A percentile compares a stretch with the other conserved stretches of the same genome.
phyloP scores from a whole-genome alignment of 2,113 vertebrate genomes.

The Alouatta palliata region DNA sequence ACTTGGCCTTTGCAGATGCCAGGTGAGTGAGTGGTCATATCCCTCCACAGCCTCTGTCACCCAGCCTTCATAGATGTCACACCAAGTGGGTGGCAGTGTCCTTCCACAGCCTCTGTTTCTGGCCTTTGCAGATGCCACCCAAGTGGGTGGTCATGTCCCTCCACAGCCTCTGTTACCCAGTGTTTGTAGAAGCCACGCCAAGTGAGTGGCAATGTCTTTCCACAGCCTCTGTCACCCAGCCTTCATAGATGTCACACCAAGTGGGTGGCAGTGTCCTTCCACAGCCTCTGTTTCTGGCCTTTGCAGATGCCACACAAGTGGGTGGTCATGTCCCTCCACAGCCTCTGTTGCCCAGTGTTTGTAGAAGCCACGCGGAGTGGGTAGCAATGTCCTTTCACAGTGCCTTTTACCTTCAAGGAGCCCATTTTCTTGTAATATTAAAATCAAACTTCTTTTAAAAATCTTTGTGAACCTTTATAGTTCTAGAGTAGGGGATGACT shows the following conservation, averaged over 20 bases:
- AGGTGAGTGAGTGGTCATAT: rapidly evolving
- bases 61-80: neutral
- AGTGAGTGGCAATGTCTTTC: neutral
- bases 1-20: neutral
- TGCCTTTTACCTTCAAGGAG: neutral
- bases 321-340: neutral
- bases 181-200: neutral
- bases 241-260: neutral
- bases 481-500: neutral
- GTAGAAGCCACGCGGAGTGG: rapidly evolving
- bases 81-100: neutral
- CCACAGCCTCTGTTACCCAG: no score
- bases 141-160: no score
- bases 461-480: neutral
- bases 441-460: neutral
- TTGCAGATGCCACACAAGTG: neutral
- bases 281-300: neutral
- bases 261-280: neutral
- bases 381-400: no score
- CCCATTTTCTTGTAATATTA: neutral
- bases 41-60: neutral
- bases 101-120: no score
- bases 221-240: no score
- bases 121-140: no score
- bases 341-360: neutral